Evolutionary conservation across 2,113 vertebrate genomes (phyloP).

Genomic region (Zootoca vivipara): DNA sequence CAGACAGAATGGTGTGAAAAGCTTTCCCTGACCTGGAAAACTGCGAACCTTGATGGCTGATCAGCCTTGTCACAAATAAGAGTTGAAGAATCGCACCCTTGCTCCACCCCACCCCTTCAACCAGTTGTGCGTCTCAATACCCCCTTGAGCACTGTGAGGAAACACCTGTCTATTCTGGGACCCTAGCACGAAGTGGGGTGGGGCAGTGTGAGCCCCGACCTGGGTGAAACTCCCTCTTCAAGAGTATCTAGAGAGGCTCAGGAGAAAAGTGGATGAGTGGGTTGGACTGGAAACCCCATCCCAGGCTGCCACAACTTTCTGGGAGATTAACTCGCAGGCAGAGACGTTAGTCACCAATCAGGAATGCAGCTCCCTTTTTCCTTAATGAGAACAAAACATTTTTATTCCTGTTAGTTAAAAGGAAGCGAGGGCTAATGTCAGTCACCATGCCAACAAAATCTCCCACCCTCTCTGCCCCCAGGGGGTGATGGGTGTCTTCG

Average conservation of each 20-base stretch:
- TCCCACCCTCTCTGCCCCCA: conserved; percentile 42
- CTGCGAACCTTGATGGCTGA: background rate
- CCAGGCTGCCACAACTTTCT: conserved; percentile 62
- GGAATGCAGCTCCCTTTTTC: conserved; percentile 76
- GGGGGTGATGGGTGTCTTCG: conserved; percentile 51
- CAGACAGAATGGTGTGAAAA: background rate
- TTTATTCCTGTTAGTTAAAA: conserved; percentile 72
- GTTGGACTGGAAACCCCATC: conserved; percentile 59
- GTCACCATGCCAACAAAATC: conserved; percentile 73
- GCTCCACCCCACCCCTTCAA: too few species aligned
- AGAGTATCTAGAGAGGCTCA: conserved; percentile 47
- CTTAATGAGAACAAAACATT: conserved; percentile 77
- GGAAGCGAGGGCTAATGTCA: conserved; percentile 68
- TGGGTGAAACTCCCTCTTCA: conserved; percentile 14
- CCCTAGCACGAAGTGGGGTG: conserved; percentile 40
- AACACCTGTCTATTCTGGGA: conserved; percentile 39
- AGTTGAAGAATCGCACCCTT: background rate
- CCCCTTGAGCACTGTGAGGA: background rate
- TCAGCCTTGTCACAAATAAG: background rate
- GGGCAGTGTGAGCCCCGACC: conserved; percentile 46
- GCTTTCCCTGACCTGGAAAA: background rate
- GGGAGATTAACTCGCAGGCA: conserved; percentile 69
- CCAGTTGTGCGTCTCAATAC: background rate
- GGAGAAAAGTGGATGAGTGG: conserved; percentile 51
- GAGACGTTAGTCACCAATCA: conserved; percentile 76